Evolutionary conservation across 2,888 invertebrate species (phyloP), one percentile per base, ranked within the genome.

Genomic region (Thereva nobilitata): DNA sequence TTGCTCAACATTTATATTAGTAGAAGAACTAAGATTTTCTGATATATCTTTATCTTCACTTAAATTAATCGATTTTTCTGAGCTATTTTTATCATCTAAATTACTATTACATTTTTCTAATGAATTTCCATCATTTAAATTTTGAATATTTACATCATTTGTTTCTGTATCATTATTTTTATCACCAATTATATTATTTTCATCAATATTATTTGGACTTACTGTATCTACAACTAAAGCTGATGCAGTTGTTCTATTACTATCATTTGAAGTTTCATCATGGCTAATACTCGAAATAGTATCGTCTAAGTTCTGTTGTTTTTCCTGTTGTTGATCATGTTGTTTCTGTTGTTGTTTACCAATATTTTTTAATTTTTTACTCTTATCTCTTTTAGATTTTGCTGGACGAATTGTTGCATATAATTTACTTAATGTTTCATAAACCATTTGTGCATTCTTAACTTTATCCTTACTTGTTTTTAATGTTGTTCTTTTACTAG

Each of bases 401-500:
- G n/a, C n/a, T 10, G 45, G 68, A 1, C 64, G 67, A 47, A 70
- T 70, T 4, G 71, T 70, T 4, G 68, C 71, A 44, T 70, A 70
- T 0, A 75, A 64, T 0, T 73, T 73, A 64, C 72, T 74, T 1
- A 74, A 67, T 4, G 73, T 74, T 10, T 73, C 72, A 63, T 71
- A 73, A n/a, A 73, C 71, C 0, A 69, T 70, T 68, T 72, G 73
- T 61, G 68, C 72, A 40, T 70, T 72, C 53, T 44, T 71, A 41
- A 71, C 70, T n/a, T 72, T 72, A 38, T 71, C 71, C 8, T 40
- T 45, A 35, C 6, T n/a, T 38, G 40, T n/a, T 55, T 40, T 10
- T 38, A 8, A 4, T 8, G 55, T 12, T 12, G 23, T 10, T 61
- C 61, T n/a, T 8, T 38, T 12, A 35, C 53, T 4, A 38, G 2